Base-by-base conservation (phyloP, 2,113 vertebrate genomes). In the Ranitomeya variabilis region DNA sequence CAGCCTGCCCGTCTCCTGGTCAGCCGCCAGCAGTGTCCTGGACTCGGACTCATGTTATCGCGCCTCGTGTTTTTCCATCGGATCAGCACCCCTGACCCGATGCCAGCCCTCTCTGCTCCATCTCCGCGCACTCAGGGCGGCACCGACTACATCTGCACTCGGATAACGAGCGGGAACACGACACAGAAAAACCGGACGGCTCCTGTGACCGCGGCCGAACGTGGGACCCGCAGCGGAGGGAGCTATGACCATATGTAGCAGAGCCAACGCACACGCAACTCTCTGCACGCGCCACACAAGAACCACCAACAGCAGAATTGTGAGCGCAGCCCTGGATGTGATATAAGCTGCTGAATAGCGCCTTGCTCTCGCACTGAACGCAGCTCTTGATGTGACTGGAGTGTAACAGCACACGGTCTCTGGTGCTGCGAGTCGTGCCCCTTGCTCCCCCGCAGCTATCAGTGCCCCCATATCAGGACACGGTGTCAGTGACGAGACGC, bases 401-500 rank as follows among this genome's bases (percentile, higher is more conserved):
- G 37, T 60, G 59, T 60, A 60, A 60, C 14, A 16, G 13, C 14
- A 16, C 59, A 60, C 2, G 4, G 59, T 62, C 59, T 6, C 59
- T 45, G 37, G 37, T 45, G 37, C 37, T 4, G 37, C 37, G 37
- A 89, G 89, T 91, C 88, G 90, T 90, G 79, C 82, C 90, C 90
- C 81, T 90, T 69, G 66, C 67, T 23, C 64, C 90, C 91, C n/a
- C 8, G 18, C 62, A 19, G 62, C 62, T 64, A 66, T 66, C 64
- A 66, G 64, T 21, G 4, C 12, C 62, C 62, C 64, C 19, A 19
- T 93, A 94, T 94, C 94, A 92, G 87, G 92, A 89, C 55, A 88
- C 88, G 0, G 93, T 94, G 94, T 87, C 91, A 93, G 92, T 83
- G 92, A 95, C 89, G 92, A 90, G 94, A 94, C 91, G 74, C 94